phyloP scores from a whole-genome alignment of 1,140 invertebrate species.

The Temnothorax curvispinosus region DNA sequence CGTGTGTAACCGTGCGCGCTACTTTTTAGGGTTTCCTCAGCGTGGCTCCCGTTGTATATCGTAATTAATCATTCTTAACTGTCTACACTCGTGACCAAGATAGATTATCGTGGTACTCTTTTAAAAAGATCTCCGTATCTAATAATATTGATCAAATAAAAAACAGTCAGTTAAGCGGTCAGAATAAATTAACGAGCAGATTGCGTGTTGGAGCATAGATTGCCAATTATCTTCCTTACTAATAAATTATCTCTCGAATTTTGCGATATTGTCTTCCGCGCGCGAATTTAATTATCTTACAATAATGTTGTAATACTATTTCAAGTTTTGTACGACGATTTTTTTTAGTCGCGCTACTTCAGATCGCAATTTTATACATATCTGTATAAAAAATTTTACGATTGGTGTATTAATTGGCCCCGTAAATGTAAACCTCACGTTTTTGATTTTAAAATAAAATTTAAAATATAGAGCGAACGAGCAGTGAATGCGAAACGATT shows the following conservation, averaged over 20 bases:
- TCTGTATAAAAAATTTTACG: neutral
- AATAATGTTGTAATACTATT: neutral
- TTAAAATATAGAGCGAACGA: neutral
- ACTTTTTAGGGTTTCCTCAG: conserved; percentile 2
- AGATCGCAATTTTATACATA: neutral
- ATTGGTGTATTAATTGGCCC: neutral
- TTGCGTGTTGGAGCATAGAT: conserved; percentile 1
- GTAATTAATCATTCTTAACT: conserved; percentile 47
- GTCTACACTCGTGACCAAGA: conserved; percentile 16
- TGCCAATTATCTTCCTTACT: conserved; percentile 36
- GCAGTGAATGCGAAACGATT: neutral
- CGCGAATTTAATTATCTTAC: neutral
- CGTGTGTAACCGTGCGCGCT: neutral
- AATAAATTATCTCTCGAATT: conserved; percentile 16
- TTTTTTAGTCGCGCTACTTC: neutral
- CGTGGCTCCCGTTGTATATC: conserved; percentile 1
- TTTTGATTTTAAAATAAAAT: neutral
- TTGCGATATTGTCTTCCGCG: conserved; percentile 5
- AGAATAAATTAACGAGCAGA: conserved; percentile 8
- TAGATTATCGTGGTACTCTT: conserved; percentile 20
- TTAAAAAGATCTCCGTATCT: neutral
- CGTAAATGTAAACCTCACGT: neutral
- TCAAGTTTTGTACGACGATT: neutral
- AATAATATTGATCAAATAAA: conserved; percentile 19
- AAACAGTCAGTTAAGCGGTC: neutral